Evolutionary conservation across 1,140 invertebrate species (phyloP).

Genomic region (Mercenaria mercenaria): DNA sequence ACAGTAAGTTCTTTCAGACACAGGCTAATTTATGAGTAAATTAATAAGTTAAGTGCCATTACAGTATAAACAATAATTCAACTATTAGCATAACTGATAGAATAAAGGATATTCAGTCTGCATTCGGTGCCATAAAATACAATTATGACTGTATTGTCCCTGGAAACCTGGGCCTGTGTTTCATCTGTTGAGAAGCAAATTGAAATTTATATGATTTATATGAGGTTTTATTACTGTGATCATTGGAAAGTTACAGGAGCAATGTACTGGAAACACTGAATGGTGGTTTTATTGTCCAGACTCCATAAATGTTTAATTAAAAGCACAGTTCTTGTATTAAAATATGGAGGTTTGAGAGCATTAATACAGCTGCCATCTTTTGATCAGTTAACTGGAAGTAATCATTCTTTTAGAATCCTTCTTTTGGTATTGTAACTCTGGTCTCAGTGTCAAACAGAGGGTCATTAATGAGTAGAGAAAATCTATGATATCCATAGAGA

Average conservation of each 20-base stretch:
- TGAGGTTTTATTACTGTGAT: neutral
- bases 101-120: no score
- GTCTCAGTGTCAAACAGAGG: neutral
- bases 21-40: no score
- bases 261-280: conserved; percentile 6
- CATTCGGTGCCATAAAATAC: neutral
- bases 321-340: neutral
- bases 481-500: neutral
- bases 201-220: conserved; percentile 18
- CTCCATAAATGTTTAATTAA: conserved; percentile 24
- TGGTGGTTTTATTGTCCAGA: neutral
- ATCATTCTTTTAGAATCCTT: neutral
- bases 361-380: neutral
- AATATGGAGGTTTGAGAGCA: neutral
- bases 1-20: no score
- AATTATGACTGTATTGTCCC: neutral
- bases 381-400: conserved; percentile 10
- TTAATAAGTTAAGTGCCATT: no score
- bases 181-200: neutral
- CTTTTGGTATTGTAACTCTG: neutral
- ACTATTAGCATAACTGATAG: neutral
- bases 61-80: no score
- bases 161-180: neutral
- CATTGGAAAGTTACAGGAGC: neutral
- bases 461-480: neutral